phyloP scores from a whole-genome alignment of 1,140 invertebrate genomes.

The Drosophila aff. region DNA sequence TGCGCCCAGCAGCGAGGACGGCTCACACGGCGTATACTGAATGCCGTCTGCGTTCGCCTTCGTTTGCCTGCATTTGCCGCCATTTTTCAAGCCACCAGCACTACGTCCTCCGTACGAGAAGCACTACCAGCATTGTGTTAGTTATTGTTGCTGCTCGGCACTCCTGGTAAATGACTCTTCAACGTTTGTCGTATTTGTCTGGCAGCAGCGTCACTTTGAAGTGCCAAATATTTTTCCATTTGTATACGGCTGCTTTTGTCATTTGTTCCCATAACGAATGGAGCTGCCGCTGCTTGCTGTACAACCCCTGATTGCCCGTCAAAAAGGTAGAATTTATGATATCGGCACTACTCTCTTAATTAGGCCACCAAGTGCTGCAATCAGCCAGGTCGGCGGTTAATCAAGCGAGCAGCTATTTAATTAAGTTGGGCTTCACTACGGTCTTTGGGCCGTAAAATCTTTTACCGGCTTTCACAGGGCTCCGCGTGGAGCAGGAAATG shows the following conservation, averaged over 20 bases:
- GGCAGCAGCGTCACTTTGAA: conserved; percentile 63
- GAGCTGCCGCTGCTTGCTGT: conserved; percentile 2
- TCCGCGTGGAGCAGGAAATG: neutral
- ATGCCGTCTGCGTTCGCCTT: conserved; percentile 64
- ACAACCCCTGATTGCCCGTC: neutral
- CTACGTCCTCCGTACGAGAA: conserved; percentile 24
- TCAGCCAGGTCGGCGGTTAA: conserved; percentile 53
- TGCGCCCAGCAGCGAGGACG: conserved; percentile 58
- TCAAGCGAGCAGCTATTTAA: conserved; percentile 74
- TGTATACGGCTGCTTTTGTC: conserved; percentile 57
- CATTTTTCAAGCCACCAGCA: conserved; percentile 62
- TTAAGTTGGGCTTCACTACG: conserved; percentile 58
- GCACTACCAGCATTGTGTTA: conserved; percentile 18
- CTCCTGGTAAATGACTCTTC: conserved; percentile 80
- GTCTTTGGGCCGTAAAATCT: conserved; percentile 25
- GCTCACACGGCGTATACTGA: conserved; percentile 48
- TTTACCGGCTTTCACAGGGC: conserved; percentile 17
- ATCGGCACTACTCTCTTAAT: conserved; percentile 50
- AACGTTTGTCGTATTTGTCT: conserved; percentile 82
- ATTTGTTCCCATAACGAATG: conserved; percentile 46
- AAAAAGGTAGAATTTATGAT: conserved; percentile 60
- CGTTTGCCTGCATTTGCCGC: conserved; percentile 61
- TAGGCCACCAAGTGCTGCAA: conserved; percentile 56
- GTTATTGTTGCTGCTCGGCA: conserved; percentile 46
- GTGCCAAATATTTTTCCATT: conserved; percentile 83